Percentiles rank a stretch among this genome's conserved stretches.
Conservation (phyloP, 2,888 invertebrate species). For the Poecilus cupreus region DNA sequence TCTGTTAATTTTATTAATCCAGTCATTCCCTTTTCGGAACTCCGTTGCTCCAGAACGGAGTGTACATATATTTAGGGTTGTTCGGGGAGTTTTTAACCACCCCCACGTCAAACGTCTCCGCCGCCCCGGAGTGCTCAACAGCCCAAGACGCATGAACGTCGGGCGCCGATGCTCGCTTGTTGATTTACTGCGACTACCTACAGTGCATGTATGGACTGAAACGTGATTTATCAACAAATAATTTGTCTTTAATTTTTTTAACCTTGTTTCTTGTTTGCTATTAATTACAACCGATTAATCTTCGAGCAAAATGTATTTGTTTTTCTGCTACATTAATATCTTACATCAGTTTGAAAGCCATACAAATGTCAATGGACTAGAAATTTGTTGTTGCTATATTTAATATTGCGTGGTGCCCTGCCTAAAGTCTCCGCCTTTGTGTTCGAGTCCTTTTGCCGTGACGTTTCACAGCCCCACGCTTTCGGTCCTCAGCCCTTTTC, state of each 20-base stretch:
- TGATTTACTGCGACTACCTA: conserved; percentile 25
- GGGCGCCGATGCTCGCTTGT: neutral
- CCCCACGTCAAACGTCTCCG: conserved; percentile 10
- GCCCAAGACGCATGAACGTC: conserved; percentile 22
- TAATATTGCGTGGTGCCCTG: neutral
- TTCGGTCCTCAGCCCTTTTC: conserved; percentile 48
- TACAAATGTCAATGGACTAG: conserved; percentile 15
- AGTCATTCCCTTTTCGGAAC: conserved; percentile 59
- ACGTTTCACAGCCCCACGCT: too few relatives aligned
- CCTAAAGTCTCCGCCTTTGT: neutral
- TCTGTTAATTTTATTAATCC: conserved; percentile 72
- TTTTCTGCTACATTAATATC: conserved; percentile 33
- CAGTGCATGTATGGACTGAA: conserved; percentile 20
- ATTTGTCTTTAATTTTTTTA: conserved; percentile 38
- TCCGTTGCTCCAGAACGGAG: conserved; percentile 1
- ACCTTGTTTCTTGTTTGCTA: conserved; percentile 33
- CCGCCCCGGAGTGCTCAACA: neutral
- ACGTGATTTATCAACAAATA: conserved; percentile 36
- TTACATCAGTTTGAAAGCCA: neutral
- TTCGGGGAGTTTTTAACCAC: conserved; percentile 55
- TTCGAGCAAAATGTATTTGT: conserved; percentile 36
- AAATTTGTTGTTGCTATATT: neutral
- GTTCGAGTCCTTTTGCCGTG: neutral
- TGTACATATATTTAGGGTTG: conserved; percentile 59
- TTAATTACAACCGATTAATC: conserved; percentile 29